Evolutionary conservation across 2,797 vertebrate genomes (phyloP), one percentile per base, ranked within the genome.

Genomic region (Erithacus rubecula): DNA sequence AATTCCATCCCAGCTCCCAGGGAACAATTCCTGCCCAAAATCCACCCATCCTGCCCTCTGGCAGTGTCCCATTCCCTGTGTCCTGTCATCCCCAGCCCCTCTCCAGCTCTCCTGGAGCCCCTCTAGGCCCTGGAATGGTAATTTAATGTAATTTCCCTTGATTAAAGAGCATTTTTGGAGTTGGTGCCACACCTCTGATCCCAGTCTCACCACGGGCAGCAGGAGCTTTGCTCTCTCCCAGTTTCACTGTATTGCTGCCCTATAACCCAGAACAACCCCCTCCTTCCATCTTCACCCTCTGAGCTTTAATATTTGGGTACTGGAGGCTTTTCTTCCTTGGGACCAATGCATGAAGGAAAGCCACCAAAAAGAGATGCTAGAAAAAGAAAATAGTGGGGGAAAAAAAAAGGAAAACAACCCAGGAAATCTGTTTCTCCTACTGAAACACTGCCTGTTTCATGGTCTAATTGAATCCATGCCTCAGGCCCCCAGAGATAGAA

Each of bases 191-290:
- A 3, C 3, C 23, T 19, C 15, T 11, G 37, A 8, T 8, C 26
- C n/a, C 20, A 15, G 4, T 34, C 67, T 23, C 37, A 13, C 53
- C 65, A 1, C 0, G 10, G 52, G 0, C 36, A 49, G 68, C 3
- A 0, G 70, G 29, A 87, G 51, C 64, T 46, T 11, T 22, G 2
- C 3, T 11, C 14, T 34, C 52, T 6, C 10, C 41, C 39, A 8
- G 53, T 14, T 7, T 9, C 59, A 69, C 18, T 13, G 27, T 19
- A 0, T 60, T 79, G 53, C 34, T 52, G 62, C 51, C 11, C 52
- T 5, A 0, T 3, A 10, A 12, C 26, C 4, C 1, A 19, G 13
- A 53, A 26, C 78, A 36, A 0, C 2, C 16, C 5, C 49, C 32
- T 21, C 1, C 62, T 47, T 27, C 18, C 4, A 8, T 10, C 82